phyloP scores from a whole-genome alignment of 2,113 vertebrate species.

The Synchiropus splendidus region DNA sequence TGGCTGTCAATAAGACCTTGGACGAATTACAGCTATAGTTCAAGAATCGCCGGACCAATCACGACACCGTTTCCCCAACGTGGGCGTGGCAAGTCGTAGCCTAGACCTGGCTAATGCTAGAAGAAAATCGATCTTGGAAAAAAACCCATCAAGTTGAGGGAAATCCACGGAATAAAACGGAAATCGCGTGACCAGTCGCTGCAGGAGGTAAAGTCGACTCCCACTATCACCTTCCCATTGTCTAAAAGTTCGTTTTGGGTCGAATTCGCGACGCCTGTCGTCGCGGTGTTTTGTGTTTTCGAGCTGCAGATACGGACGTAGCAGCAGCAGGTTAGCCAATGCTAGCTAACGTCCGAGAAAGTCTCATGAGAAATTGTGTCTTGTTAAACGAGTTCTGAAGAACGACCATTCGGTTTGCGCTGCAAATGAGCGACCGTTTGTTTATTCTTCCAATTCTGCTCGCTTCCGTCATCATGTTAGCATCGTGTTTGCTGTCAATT shows the following conservation, averaged over 20 bases:
- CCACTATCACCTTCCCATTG: accelerated
- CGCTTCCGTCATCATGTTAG: too few species aligned
- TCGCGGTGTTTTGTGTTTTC: conserved; percentile 52
- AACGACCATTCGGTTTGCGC: not conserved
- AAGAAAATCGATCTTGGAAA: conserved; percentile 46
- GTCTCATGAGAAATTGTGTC: too few species aligned
- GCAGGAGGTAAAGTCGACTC: conserved; percentile 58
- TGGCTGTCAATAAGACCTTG: not conserved
- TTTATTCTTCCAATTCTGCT: not conserved
- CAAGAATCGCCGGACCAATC: conserved; percentile 38
- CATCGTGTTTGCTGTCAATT: too few species aligned
- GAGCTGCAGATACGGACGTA: conserved; percentile 39
- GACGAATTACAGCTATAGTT: conserved; percentile 21
- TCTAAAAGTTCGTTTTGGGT: not conserved
- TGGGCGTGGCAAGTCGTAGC: conserved; percentile 34
- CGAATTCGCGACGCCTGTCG: conserved; percentile 15
- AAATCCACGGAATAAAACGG: conserved; percentile 16
- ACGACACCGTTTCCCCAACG: not conserved
- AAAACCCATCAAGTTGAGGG: conserved; percentile 27
- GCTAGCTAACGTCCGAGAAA: conserved; percentile 7
- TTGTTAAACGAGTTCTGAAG: too few species aligned
- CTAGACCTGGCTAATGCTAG: conserved; percentile 40
- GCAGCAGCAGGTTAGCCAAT: conserved; percentile 27
- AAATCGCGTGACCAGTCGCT: conserved; percentile 6
- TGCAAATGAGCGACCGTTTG: not conserved